These are phyloP conservation scores for Magallana gigas DNA, from an alignment of 1,140 invertebrate genomes.

Conservation along the genomic window DNA sequence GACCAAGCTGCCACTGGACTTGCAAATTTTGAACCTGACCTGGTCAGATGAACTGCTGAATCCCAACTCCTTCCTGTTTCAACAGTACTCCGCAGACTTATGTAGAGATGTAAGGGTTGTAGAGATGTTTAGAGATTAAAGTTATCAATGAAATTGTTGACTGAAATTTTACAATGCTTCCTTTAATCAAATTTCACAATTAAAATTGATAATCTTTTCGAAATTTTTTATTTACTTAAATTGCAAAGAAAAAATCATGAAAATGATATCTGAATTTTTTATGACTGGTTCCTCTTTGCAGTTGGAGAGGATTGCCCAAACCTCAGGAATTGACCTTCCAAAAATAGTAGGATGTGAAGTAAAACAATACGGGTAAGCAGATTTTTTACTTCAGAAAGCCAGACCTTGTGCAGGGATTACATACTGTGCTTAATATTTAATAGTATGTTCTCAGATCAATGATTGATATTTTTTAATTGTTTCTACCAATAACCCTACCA, in stretches of 20 bases:
- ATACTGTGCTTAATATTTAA: no score
- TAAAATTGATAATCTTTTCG: background rate
- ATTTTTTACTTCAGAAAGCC: no score
- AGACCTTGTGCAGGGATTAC: no score
- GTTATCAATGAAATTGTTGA: background rate
- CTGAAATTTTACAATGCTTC: no score
- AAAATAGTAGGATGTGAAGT: constrained; percentile 49
- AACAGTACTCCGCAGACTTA: constrained; percentile 7
- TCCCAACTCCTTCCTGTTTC: constrained; percentile 52
- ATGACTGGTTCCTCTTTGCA: background rate
- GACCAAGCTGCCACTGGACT: constrained; percentile 41
- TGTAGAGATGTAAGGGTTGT: constrained; percentile 54
- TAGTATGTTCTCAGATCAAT: no score
- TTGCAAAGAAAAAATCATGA: no score
- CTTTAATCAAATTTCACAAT: no score
- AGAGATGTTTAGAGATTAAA: no score
- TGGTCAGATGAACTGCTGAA: constrained; percentile 43
- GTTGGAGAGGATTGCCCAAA: constrained; percentile 45
- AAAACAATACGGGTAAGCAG: constrained; percentile 42
- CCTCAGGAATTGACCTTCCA: constrained; percentile 42
- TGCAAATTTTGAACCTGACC: constrained; percentile 53
- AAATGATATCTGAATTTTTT: no score
- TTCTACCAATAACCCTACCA: no score
- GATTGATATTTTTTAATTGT: no score
- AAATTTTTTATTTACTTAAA: background rate